phyloP scores from a whole-genome alignment of 2,888 invertebrate genomes.

The Rhagonycha lutea region DNA sequence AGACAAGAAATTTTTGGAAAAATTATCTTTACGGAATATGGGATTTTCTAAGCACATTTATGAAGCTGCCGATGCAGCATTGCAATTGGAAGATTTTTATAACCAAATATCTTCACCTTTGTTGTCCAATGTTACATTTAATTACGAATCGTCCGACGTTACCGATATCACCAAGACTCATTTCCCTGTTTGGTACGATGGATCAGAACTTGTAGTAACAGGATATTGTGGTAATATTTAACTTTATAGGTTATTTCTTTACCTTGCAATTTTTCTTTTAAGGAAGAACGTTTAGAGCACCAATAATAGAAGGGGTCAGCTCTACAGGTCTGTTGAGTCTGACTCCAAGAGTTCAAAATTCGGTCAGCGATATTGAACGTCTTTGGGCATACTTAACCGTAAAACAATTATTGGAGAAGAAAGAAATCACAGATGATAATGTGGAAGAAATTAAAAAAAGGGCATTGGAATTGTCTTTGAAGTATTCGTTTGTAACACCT shows the following conservation, averaged over 20 bases:
- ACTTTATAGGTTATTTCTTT: not conserved
- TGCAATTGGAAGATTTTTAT: constrained; percentile 71
- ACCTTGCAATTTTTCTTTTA: not conserved
- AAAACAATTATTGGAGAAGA: constrained; percentile 64
- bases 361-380: constrained; percentile 52
- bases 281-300: not conserved
- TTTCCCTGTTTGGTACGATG: constrained; percentile 65
- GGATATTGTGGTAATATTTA: constrained; percentile 51
- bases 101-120: constrained; percentile 71
- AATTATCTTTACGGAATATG: constrained; percentile 66
- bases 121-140: constrained; percentile 66
- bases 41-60: constrained; percentile 74
- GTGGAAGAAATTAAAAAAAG: constrained; percentile 53
- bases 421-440: constrained; percentile 41
- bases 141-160: constrained; percentile 63
- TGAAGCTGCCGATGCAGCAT: constrained; percentile 68
- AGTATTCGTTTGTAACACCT: constrained; percentile 71
- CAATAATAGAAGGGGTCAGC: not conserved
- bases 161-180: constrained; percentile 59
- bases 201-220: constrained; percentile 67
- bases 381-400: constrained; percentile 72
- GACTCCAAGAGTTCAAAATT: constrained; percentile 7
- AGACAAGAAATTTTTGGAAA: constrained; percentile 68
- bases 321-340: not conserved
- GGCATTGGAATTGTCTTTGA: constrained; percentile 61